A percentile compares a stretch with the other conserved stretches of the same genome.
These are phyloP conservation scores for Tupaia chinensis DNA, from an alignment of 2,113 vertebrate species.

Conservation along the genomic window DNA sequence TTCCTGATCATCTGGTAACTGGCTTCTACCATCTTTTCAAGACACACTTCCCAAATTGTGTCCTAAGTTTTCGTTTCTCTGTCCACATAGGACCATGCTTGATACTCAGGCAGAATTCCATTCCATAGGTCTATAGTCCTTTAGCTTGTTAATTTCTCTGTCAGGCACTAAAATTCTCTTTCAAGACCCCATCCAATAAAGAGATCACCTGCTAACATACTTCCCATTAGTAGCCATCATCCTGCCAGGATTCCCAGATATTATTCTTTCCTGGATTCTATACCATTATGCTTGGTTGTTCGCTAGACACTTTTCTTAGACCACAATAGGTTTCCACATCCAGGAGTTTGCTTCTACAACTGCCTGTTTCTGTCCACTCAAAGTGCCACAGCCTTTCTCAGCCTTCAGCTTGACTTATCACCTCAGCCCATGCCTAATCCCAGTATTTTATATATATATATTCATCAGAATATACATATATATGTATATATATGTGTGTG, in stretches of 20 bases:
- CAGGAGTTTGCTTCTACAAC: background rate
- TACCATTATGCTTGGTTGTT: background rate
- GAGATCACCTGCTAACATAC: background rate
- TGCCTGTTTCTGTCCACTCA: background rate
- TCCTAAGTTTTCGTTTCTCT: background rate
- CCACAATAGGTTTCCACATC: background rate
- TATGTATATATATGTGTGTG: no score
- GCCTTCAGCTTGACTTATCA: background rate
- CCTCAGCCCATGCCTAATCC: background rate
- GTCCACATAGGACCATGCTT: background rate
- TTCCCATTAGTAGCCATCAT: background rate
- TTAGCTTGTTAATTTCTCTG: background rate
- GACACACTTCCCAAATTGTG: background rate
- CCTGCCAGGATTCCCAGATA: background rate
- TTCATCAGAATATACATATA: no score
- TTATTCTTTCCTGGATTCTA: background rate
- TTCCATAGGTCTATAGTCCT: background rate
- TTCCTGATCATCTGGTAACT: background rate
- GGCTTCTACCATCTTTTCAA: background rate
- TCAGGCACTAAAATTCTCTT: background rate
- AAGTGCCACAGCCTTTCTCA: background rate
- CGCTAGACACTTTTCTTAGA: background rate
- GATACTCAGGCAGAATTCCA: background rate
- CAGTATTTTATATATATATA: background rate
- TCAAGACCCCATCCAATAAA: background rate